These are phyloP conservation scores for Hetaerina americana DNA, from an alignment of 1,140 invertebrate species.

Conservation along the genomic window DNA sequence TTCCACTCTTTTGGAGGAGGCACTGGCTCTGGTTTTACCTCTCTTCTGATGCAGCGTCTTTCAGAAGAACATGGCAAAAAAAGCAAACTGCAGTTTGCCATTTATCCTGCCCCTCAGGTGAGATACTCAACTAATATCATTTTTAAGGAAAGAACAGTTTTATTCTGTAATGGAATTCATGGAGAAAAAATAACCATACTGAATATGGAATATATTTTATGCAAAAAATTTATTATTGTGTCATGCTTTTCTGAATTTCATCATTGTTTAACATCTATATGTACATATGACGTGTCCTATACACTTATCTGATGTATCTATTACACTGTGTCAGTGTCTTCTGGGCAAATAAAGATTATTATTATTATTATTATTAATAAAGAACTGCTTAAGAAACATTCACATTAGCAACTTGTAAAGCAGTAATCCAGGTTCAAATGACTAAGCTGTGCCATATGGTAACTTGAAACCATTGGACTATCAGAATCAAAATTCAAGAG, in stretches of 20 bases:
- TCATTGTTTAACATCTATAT: background rate
- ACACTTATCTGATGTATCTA: too few species aligned
- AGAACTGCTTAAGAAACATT: too few species aligned
- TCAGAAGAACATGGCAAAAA: constrained; percentile 70
- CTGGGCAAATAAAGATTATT: too few species aligned
- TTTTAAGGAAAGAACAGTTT: background rate
- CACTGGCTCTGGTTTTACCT: constrained; percentile 72
- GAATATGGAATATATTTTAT: background rate
- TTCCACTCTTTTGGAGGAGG: constrained; percentile 78
- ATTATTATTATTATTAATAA: too few species aligned
- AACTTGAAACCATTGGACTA: too few species aligned
- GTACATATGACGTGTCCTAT: too few species aligned
- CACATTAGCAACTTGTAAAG: too few species aligned
- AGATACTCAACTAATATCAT: background rate
- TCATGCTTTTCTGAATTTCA: background rate
- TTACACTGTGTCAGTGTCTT: too few species aligned
- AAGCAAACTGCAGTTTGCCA: constrained; percentile 69
- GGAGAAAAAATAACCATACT: background rate
- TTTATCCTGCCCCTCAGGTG: constrained; percentile 72
- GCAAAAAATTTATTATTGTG: background rate
- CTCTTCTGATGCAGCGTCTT: constrained; percentile 65
- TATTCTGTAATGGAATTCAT: background rate
- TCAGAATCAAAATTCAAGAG: too few species aligned
- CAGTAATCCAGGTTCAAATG: too few species aligned
- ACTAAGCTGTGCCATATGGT: too few species aligned